Evolutionary conservation across 30 jellyfish, hydroid and myxozoan genomes (phyloP).

Genomic region (Morbakka virulenta): DNA sequence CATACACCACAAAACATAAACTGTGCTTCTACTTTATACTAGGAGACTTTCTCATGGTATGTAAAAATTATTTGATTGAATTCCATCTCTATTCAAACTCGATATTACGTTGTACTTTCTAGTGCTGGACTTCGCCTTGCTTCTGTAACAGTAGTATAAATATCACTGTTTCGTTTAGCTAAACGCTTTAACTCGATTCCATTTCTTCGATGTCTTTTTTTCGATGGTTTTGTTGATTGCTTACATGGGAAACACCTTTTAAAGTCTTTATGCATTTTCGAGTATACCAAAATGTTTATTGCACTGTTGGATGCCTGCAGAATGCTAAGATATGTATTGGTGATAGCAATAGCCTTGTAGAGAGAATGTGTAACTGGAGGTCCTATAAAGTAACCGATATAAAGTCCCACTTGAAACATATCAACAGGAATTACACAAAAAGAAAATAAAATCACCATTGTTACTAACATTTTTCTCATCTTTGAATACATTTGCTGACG

Average conservation of each 20-base stretch:
- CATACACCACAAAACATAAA: too few relatives aligned
- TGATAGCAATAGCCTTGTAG: conserved; percentile 3
- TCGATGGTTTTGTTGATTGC: neutral
- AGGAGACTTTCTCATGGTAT: too few relatives aligned
- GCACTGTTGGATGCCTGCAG: conserved; percentile 46
- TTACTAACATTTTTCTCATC: conserved; percentile 12
- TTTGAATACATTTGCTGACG: neutral
- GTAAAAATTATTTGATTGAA: too few relatives aligned
- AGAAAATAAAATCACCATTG: conserved; percentile 18
- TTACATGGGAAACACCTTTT: neutral
- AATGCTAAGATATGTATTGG: conserved; percentile 13
- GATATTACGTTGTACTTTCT: neutral
- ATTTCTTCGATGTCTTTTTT: neutral
- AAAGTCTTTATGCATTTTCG: conserved; percentile 36
- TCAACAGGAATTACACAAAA: conserved; percentile 32
- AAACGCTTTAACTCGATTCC: neutral
- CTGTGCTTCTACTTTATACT: too few relatives aligned
- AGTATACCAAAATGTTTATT: conserved; percentile 26
- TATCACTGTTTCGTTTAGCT: neutral
- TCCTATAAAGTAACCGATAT: neutral
- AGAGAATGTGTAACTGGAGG: neutral
- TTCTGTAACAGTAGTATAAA: neutral
- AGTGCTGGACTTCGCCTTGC: neutral
- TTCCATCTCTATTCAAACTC: too few relatives aligned
- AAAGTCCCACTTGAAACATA: conserved; percentile 29